Evolutionary conservation across 2,113 vertebrate species (phyloP).

Genomic region (Pollachius pollachius): DNA sequence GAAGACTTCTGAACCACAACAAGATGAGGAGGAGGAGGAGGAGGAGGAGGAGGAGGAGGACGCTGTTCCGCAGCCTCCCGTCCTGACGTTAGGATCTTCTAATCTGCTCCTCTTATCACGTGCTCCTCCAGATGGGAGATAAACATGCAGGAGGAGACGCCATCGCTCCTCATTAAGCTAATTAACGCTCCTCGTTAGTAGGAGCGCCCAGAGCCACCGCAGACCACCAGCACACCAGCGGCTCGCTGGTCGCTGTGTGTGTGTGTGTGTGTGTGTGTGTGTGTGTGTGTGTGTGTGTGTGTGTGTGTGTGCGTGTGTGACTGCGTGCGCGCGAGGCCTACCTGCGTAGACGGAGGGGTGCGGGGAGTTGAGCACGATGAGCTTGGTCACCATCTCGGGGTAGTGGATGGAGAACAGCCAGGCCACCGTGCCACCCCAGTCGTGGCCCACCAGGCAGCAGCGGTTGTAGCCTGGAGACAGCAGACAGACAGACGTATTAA

Average conservation of each 20-base stretch:
- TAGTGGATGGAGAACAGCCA: slow-evolving; percentile 95
- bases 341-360: slow-evolving; percentile 84
- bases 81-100: too few species aligned
- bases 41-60: too few species aligned
- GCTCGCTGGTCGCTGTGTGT: neutral
- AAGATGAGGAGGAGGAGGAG: too few species aligned
- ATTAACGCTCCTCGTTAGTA: slow-evolving; percentile 26
- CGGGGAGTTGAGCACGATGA: slow-evolving; percentile 94
- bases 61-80: too few species aligned
- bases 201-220: slow-evolving; percentile 41
- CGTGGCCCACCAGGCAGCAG: slow-evolving; percentile 93
- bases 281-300: neutral
- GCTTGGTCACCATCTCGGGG: slow-evolving; percentile 94
- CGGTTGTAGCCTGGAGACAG: slow-evolving; percentile 87
- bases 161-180: slow-evolving; percentile 51
- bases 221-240: slow-evolving; percentile 1
- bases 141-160: slow-evolving; percentile 44
- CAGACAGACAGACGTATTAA: slow-evolving; percentile 15
- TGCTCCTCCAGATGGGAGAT: slow-evolving; percentile 56
- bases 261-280: neutral
- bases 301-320: too few species aligned
- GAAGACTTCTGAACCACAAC: too few species aligned
- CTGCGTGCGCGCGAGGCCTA: neutral
- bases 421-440: slow-evolving; percentile 95
- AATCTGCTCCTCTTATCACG: neutral